phyloP scores from a whole-genome alignment of 2,113 vertebrate species.

The Petrocephalus zakoni region DNA sequence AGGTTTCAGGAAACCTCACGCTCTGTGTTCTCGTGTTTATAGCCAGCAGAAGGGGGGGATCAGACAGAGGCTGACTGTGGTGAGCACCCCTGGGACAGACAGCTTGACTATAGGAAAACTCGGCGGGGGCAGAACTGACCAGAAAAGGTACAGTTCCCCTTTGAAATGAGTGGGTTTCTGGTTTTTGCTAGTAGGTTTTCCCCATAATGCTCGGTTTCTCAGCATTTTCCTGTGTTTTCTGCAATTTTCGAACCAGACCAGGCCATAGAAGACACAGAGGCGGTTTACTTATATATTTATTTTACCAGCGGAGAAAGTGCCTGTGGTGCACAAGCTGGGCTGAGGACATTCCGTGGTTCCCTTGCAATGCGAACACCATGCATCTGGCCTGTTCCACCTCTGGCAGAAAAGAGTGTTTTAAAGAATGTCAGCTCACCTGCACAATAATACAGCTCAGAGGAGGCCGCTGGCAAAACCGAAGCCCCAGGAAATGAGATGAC shows the following conservation, averaged over 20 bases:
- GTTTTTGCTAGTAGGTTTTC: not conserved
- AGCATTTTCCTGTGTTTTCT: not conserved
- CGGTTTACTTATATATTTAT: not conserved
- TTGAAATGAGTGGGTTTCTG: not conserved
- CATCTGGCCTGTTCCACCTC: not conserved
- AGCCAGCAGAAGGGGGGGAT: not conserved
- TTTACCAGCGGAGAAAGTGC: not conserved
- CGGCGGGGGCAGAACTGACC: not conserved
- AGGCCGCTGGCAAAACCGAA: constrained; percentile 54
- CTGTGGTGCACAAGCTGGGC: not conserved
- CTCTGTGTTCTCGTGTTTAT: not conserved
- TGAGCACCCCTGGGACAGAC: not conserved
- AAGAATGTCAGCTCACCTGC: not conserved
- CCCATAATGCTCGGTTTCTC: not conserved
- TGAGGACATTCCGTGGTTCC: not conserved
- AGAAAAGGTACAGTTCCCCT: not conserved
- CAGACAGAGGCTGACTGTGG: not conserved
- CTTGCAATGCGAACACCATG: not conserved
- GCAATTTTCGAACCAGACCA: not conserved
- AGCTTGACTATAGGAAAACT: not conserved
- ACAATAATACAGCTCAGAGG: constrained; percentile 50
- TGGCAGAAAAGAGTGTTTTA: not conserved
- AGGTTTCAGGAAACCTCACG: not conserved
- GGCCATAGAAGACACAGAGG: not conserved
- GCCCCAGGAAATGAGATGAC: constrained; percentile 56